Percentiles rank a stretch among this genome's conserved stretches.
These are phyloP conservation scores for Etheostoma spectabile DNA, from an alignment of 2,113 vertebrate genomes.

Conservation along the genomic window DNA sequence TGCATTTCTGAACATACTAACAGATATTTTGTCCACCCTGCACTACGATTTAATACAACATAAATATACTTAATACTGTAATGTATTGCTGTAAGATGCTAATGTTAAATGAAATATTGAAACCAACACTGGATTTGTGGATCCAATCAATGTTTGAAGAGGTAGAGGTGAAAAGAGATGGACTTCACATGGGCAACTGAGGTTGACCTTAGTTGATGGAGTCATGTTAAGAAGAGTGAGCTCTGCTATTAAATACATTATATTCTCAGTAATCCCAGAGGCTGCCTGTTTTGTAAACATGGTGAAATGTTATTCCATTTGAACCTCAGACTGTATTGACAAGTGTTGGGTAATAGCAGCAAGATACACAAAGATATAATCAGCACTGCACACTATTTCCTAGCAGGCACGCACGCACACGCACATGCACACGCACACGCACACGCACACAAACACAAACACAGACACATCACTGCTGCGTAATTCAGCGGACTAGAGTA, in stretches of 20 bases:
- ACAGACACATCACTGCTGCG: neutral
- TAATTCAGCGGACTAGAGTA: conserved; percentile 48
- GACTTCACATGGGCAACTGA: conserved; percentile 7
- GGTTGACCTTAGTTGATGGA: conserved; percentile 20
- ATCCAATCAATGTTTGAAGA: neutral
- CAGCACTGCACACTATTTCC: conserved; percentile 32
- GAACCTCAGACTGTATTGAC: conserved; percentile 46
- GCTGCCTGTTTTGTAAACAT: conserved; percentile 50
- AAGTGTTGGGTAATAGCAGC: conserved; percentile 39
- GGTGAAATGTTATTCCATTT: conserved; percentile 55
- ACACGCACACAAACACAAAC: neutral
- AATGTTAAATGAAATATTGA: neutral
- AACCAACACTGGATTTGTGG: neutral
- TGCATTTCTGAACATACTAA: too few relatives aligned
- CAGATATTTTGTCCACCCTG: too few relatives aligned
- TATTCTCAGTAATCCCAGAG: conserved; percentile 31
- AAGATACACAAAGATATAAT: conserved; percentile 52
- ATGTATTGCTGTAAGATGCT: neutral
- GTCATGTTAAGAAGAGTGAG: conserved; percentile 15
- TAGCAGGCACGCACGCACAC: neutral
- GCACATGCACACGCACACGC: neutral
- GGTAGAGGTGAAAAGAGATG: neutral
- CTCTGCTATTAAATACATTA: conserved; percentile 25
- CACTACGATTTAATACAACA: too few relatives aligned
- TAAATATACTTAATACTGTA: neutral